phyloP scores from a whole-genome alignment of 2,113 vertebrate species.

The Hemicordylus capensis region DNA sequence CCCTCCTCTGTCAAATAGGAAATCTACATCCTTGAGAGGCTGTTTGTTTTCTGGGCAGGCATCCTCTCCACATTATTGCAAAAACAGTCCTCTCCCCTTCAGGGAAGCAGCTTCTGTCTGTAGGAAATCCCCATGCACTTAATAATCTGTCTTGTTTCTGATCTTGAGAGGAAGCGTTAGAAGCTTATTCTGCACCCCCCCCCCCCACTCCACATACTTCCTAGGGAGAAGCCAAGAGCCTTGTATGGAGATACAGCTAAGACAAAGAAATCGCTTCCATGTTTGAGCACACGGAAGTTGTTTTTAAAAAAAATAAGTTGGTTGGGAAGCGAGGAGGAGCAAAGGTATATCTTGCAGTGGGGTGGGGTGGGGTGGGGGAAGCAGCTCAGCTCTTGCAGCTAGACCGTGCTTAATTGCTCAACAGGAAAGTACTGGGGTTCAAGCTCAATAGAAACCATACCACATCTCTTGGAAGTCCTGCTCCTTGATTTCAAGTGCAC shows the following conservation, averaged over 20 bases:
- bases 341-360: no score
- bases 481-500: not conserved
- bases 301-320: not conserved
- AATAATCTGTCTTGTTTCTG: not conserved
- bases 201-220: not conserved
- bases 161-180: not conserved
- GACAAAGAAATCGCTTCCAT: not conserved
- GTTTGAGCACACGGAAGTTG: not conserved
- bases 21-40: not conserved
- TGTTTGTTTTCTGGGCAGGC: slow-evolving; percentile 8
- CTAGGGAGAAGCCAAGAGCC: not conserved
- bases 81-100: not conserved
- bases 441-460: not conserved
- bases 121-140: slow-evolving; percentile 9
- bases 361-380: not conserved
- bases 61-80: not conserved
- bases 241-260: not conserved
- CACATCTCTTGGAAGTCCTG: not conserved
- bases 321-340: not conserved
- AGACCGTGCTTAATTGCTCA: not conserved
- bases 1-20: not conserved
- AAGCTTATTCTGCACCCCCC: not conserved
- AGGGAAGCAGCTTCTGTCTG: not conserved
- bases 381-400: not conserved
- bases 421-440: not conserved